Base-by-base conservation (phyloP, 2,888 invertebrate species). In the Chydorus sphaericus region DNA sequence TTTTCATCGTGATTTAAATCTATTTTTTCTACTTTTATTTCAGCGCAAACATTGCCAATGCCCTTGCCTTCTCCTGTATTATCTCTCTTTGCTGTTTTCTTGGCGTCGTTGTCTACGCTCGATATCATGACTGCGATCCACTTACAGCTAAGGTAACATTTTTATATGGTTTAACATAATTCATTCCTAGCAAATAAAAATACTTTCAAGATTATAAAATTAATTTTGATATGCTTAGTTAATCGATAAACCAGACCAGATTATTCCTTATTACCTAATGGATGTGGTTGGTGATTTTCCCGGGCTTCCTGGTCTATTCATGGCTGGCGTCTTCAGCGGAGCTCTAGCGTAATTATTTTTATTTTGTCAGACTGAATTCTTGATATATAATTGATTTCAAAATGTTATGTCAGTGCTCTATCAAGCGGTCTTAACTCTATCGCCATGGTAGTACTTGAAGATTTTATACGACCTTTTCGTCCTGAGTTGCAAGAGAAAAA, bases 321-420 rank as follows among this genome's bases (percentile, higher is more conserved):
- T 94, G 0, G 89, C 94, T 4, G 92, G 93, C 18, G 86, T 96
- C 58, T 94, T 94, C 69, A 91, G 92, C 37, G 94, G 93, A 1
- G 92, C 93, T 65, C 78, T 94, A 62, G 93, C 92, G 91, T 92
- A 36, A 31, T 20, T 4, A 55, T 26, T 23, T 20, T 26, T 44
- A n/a, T 23, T 57, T 28, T 18, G 3, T 23, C n/a, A n/a, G n/a
- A n/a, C n/a, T n/a, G n/a, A 23, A 44, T 16, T 39, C 6, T 39
- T n/a, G 39, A 5, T 6, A 20, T 39, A n/a, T n/a, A 3, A 1
- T 10, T 39, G 14, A n/a, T n/a, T n/a, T n/a, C n/a, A n/a, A n/a
- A n/a, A 1, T 33, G 33, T 8, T 33, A 33, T 33, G 23, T 48
- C 20, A 94, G 93, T 63, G 94, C 94, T 6, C 90, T 96, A 6